Evolutionary conservation across 2,888 invertebrate species (phyloP).

Genomic region (Ophonus ardosiacus): DNA sequence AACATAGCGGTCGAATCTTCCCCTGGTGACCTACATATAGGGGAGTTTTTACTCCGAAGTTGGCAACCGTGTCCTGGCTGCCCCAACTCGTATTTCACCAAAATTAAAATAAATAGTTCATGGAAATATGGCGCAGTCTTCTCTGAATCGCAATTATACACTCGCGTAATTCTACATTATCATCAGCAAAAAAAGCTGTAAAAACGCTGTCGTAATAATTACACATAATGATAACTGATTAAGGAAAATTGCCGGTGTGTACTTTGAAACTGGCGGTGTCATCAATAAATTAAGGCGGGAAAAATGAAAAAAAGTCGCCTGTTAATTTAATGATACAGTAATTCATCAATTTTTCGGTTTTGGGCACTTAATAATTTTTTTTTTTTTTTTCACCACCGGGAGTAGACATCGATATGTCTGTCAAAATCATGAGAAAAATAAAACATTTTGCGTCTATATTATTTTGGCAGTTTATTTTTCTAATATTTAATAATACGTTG

Average conservation of each 20-base stretch:
- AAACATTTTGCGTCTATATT: no score
- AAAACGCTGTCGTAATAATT: background rate
- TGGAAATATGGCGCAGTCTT: slow-evolving; percentile 1
- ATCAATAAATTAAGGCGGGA: background rate
- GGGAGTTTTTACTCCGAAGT: slow-evolving; percentile 20
- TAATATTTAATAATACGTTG: no score
- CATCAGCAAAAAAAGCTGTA: background rate
- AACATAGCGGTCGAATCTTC: slow-evolving; percentile 37
- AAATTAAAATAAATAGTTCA: slow-evolving; percentile 43
- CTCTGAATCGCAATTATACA: slow-evolving; percentile 23
- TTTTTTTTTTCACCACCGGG: no score
- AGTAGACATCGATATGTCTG: no score
- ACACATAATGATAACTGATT: background rate
- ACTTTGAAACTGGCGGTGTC: background rate
- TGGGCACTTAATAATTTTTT: no score
- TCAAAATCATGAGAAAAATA: no score
- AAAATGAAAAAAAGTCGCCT: background rate
- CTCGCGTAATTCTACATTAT: background rate
- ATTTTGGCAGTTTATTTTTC: no score
- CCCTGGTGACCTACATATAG: slow-evolving; percentile 27
- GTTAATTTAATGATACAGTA: background rate
- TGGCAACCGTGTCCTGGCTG: slow-evolving; percentile 35
- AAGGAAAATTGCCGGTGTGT: background rate
- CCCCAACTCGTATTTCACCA: slow-evolving; percentile 18
- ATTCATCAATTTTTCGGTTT: no score